Percentiles rank a stretch among this genome's conserved stretches.
Conservation (phyloP, 1,140 invertebrate species). For the Anastrepha obliqua region DNA sequence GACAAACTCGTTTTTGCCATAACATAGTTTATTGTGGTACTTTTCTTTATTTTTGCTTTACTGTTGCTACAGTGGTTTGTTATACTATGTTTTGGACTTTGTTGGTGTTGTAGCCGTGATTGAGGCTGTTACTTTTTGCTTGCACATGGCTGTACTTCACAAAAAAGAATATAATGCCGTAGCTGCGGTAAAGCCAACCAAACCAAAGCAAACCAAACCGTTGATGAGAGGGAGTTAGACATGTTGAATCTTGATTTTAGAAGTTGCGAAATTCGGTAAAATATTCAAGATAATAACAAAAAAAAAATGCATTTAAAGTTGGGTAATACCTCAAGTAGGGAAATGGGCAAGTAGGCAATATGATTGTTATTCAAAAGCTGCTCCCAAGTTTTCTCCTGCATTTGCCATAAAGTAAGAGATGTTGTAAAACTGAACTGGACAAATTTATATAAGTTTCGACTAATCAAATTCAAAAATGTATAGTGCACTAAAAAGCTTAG, state of each 20-base stretch:
- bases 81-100: not conserved
- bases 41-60: not conserved
- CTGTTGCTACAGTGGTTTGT: conserved; percentile 1
- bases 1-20: conserved; percentile 43
- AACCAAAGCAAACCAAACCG: not conserved
- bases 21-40: conserved; percentile 26
- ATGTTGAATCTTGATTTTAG: not conserved
- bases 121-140: conserved; percentile 15
- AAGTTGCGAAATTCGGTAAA: not conserved
- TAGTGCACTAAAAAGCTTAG: no score
- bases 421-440: no score
- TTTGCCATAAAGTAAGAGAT: no score
- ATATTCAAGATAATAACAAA: no score
- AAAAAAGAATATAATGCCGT: not conserved
- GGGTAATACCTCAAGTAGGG: no score
- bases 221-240: conserved; percentile 16
- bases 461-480: no score
- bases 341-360: no score
- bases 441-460: no score
- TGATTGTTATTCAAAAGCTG: no score
- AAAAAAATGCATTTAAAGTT: no score
- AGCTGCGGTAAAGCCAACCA: not conserved
- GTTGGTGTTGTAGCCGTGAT: not conserved
- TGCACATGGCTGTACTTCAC: conserved; percentile 28
- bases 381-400: no score